These are phyloP conservation scores for Pogonus chalceus DNA, from an alignment of 1,140 invertebrate species.

Conservation along the genomic window DNA sequence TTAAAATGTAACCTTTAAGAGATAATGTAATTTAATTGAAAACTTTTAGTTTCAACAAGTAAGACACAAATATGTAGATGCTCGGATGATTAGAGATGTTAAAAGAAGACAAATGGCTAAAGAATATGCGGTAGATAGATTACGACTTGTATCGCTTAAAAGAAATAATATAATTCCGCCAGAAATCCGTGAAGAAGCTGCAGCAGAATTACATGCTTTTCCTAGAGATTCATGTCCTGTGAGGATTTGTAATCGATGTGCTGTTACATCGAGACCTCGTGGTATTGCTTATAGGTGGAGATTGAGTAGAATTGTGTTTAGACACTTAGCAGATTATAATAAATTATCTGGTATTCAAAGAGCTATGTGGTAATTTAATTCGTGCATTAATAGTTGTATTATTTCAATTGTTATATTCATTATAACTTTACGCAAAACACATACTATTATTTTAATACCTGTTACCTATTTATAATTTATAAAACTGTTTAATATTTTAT, in stretches of 20 bases:
- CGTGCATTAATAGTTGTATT: no score
- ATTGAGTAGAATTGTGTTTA: conserved; percentile 78
- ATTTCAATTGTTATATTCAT: background rate
- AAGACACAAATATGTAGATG: conserved; percentile 61
- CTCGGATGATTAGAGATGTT: conserved; percentile 71
- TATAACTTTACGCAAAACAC: no score
- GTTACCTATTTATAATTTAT: no score
- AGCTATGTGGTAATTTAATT: conserved; percentile 67
- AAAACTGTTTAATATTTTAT: no score
- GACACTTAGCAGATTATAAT: conserved; percentile 84
- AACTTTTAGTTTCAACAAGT: conserved; percentile 50
- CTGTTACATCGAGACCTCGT: conserved; percentile 63
- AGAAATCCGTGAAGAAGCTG: conserved; percentile 65
- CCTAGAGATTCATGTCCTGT: conserved; percentile 60
- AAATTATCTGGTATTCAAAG: conserved; percentile 76
- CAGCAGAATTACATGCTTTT: conserved; percentile 61
- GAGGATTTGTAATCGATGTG: conserved; percentile 61
- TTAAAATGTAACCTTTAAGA: background rate
- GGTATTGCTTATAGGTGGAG: conserved; percentile 67
- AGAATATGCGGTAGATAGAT: conserved; percentile 57
- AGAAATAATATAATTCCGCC: conserved; percentile 71
- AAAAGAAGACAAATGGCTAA: conserved; percentile 62
- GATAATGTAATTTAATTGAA: background rate
- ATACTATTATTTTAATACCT: no score
- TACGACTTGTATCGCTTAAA: conserved; percentile 64